Conservation (phyloP, 1,140 invertebrate species). For the Saccostrea echinata region DNA sequence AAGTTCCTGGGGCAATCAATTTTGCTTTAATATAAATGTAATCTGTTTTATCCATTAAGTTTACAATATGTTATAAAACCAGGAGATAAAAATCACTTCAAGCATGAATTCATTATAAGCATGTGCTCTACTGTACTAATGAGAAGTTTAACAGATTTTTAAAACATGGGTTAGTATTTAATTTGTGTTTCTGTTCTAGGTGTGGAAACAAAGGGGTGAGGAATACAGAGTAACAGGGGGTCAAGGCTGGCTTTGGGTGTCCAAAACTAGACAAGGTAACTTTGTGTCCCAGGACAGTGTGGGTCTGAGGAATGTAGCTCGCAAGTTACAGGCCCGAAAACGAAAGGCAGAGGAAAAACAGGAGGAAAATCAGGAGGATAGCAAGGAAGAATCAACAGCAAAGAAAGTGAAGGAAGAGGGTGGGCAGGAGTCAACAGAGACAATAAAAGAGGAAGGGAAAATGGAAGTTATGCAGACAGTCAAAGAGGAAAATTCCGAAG, state of each 20-base stretch:
- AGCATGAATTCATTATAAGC: too few species aligned
- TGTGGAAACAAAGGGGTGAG: slow-evolving; percentile 97
- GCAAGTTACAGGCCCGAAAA: slow-evolving; percentile 64
- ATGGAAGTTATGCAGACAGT: slow-evolving; percentile 33
- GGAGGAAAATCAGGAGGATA: slow-evolving; percentile 36
- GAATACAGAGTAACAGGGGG: slow-evolving; percentile 97
- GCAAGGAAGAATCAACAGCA: slow-evolving; percentile 49
- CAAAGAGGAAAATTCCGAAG: neutral
- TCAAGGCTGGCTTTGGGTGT: slow-evolving; percentile 97
- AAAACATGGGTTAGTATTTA: too few species aligned
- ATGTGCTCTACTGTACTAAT: too few species aligned
- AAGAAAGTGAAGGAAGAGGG: slow-evolving; percentile 45
- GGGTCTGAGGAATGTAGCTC: slow-evolving; percentile 74
- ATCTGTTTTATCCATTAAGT: too few species aligned
- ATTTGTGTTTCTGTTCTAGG: slow-evolving; percentile 64
- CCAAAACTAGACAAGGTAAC: slow-evolving; percentile 75
- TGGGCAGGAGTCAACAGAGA: slow-evolving; percentile 30
- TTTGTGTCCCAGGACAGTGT: slow-evolving; percentile 70
- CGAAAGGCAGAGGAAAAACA: slow-evolving; percentile 60
- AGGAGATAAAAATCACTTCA: too few species aligned
- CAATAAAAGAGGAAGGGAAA: slow-evolving; percentile 44
- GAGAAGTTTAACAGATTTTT: too few species aligned
- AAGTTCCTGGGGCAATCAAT: too few species aligned
- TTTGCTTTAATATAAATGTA: too few species aligned
- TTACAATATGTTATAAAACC: too few species aligned